Base-by-base conservation (phyloP, 2,113 vertebrate genomes). In the Lampris incognitus region DNA sequence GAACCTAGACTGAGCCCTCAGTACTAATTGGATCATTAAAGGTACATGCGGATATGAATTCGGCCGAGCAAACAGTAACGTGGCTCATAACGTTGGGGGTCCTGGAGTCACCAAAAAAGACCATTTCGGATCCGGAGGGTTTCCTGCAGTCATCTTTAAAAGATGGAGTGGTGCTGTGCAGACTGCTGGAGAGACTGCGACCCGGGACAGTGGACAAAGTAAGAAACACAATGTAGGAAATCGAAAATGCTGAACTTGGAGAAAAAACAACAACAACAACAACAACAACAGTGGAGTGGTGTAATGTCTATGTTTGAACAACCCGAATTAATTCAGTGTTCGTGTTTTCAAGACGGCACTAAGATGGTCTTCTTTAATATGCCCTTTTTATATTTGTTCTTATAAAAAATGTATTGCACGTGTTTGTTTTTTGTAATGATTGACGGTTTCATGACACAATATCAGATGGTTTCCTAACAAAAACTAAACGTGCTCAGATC, bases 41-140 rank as follows among this genome's bases (percentile, higher is more conserved):
- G 24, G 24, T 24, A 24, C 24, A 65, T 0, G 3, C 56, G 72
- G 77, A 74, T 91, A 97, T 94, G 97, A 98, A 95, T 94, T 95
- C 96, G 2, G 96, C 96, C 0, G 97, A 98, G 74, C 97, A 97
- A 91, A 98, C 97, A 82, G 96, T 98, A 71, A 98, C 97, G 81
- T 98, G 97, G 97, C 95, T 98, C 67, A 98, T 98, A n/a, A 94
- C 96, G 52, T 88, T 98, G 84, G 97, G 97, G 62, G 97, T 98
- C 85, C 91, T 98, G 87, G 96, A 98, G 71, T 97, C 97, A 65
- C 97, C 97, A 76, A 98, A 98, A 93, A 98, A 98, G 76, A 97
- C 92, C 86, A 91, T 98, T 72, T 95, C 95, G 54, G 96, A 98
- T 78, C 97, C 97, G 0, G 96, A 97, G 89, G 95, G 94, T 58